Evolutionary conservation across 2,113 vertebrate genomes (phyloP), one percentile per base, ranked within the genome.

Genomic region (Halcyon malimbica): DNA sequence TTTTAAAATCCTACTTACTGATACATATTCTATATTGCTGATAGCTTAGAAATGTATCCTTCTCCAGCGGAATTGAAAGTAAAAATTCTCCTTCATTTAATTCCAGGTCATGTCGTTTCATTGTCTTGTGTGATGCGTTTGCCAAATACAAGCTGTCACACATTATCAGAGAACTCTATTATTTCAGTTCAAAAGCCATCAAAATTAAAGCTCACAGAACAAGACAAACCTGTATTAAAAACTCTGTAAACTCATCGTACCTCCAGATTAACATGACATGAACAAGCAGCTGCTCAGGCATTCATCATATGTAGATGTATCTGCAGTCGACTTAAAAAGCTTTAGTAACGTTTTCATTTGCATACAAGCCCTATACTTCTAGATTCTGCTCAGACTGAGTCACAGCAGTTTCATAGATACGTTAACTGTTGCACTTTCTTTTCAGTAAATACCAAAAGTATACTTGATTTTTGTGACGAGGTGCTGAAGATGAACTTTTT

Each of bases 181-280:
- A 73, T 48, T 89, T 80, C n/a, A 63, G 28, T 83, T 97, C 78
- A 74, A 90, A 94, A 81, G 64, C 42, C 39, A 87, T 81, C 31
- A 87, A 54, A 94, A 77, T 77, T 65, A 74, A 85, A 80, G 59
- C 63, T 88, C 42, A 14, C 20, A 54, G 63, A 92, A 83, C 68
- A 78, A 70, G 68, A 65, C 25, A 70, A 70, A 83, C 73, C n/a
- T 63, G 9, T 86, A 21, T 68, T 83, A 92, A 90, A 83, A 83
- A 31, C 0, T 5, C 56, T 88, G n/a, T 69, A 80, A 93, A 83
- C 15, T 74, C 54, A 21, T 28, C 63, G 37, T 83, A 56, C 56
- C 33, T 83, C 48, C 39, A 64, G 42, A 42, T 90, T 19, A 89
- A 90, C 29, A 4, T 63, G 76, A 70, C 56, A 64, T 39, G 56